Conservation (phyloP, 2,888 invertebrate genomes). For the Catotricha subobsoleta region DNA sequence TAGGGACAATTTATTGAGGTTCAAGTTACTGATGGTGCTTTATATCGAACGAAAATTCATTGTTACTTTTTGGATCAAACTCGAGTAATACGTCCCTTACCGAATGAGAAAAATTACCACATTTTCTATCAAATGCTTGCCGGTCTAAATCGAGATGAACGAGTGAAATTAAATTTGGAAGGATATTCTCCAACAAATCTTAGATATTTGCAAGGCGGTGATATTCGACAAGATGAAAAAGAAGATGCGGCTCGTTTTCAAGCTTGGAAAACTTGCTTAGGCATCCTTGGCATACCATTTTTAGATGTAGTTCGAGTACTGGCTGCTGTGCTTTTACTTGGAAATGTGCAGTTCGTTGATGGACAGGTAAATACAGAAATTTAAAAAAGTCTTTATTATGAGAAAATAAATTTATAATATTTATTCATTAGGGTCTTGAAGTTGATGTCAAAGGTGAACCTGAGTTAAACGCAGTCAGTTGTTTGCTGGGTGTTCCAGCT, state of each 20-base stretch:
- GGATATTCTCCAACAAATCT: constrained; percentile 68
- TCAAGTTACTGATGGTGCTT: constrained; percentile 84
- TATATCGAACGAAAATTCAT: constrained; percentile 89
- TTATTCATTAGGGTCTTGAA: constrained; percentile 38
- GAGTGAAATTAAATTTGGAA: constrained; percentile 70
- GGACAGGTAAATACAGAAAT: constrained; percentile 35
- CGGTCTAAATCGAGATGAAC: constrained; percentile 70
- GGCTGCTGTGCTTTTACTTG: constrained; percentile 75
- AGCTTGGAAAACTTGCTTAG: constrained; percentile 82
- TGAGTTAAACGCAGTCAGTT: constrained; percentile 73
- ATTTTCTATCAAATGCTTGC: constrained; percentile 93
- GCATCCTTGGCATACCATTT: constrained; percentile 83
- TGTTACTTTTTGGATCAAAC: constrained; percentile 91
- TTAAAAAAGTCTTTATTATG: neutral
- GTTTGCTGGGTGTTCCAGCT: constrained; percentile 45
- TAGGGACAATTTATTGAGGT: constrained; percentile 95
- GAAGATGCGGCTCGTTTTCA: constrained; percentile 64
- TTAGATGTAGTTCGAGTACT: constrained; percentile 82
- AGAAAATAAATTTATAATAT: neutral
- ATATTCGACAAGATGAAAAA: constrained; percentile 49
- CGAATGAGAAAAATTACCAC: constrained; percentile 86
- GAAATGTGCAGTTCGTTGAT: constrained; percentile 80
- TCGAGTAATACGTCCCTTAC: constrained; percentile 67
- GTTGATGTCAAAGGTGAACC: constrained; percentile 65
- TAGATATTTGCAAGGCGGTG: constrained; percentile 60